Conservation (phyloP, 1,140 invertebrate genomes). For the Megathymus violae region DNA sequence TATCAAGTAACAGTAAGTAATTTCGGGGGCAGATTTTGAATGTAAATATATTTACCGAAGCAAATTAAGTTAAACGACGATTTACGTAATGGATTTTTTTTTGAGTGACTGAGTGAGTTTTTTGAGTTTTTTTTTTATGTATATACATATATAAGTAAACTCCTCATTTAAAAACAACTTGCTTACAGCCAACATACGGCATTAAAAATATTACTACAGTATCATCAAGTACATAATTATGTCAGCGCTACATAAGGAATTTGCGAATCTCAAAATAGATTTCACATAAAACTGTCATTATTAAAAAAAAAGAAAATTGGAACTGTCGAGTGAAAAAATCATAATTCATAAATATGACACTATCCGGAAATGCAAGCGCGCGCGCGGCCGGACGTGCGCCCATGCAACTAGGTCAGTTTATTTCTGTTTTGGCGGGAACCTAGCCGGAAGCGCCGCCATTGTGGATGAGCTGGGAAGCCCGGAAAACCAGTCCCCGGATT, state of each 20-base stretch:
- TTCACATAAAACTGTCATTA: slow-evolving; percentile 21
- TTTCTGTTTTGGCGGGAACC: slow-evolving; percentile 82
- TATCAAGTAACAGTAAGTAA: no score
- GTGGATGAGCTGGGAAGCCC: slow-evolving; percentile 76
- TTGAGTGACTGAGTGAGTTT: no score
- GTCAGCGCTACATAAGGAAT: slow-evolving; percentile 2
- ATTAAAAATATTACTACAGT: neutral
- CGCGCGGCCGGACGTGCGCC: slow-evolving; percentile 73
- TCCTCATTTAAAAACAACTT: no score
- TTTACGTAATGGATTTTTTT: no score
- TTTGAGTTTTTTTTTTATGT: no score
- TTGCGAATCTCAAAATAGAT: slow-evolving; percentile 3
- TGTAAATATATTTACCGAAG: no score
- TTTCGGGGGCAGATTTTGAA: no score
- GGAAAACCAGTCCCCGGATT: slow-evolving; percentile 75
- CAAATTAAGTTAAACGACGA: no score
- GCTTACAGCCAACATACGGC: no score
- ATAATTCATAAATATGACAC: slow-evolving; percentile 78
- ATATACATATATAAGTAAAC: no score
- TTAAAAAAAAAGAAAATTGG: slow-evolving; percentile 36
- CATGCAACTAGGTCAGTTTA: slow-evolving; percentile 80
- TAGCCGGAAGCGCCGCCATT: slow-evolving; percentile 79
- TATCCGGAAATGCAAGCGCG: slow-evolving; percentile 76
- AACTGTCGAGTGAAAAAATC: slow-evolving; percentile 62
- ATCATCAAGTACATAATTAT: neutral